Evolutionary conservation across 1,140 invertebrate species (phyloP), one percentile per base, ranked within the genome.

Genomic region (Zaprionus davidi): DNA sequence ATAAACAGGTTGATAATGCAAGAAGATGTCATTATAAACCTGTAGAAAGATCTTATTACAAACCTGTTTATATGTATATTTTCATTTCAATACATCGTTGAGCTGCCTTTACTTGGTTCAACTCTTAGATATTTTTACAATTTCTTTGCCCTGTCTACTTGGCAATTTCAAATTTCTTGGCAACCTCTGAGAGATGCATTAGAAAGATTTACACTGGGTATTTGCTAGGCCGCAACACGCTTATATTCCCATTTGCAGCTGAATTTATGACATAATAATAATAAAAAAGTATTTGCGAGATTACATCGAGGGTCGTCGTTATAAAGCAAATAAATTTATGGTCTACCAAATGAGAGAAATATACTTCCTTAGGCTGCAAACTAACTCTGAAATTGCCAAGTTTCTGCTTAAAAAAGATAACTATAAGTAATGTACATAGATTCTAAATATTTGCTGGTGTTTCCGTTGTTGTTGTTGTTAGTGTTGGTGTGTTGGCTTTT

Each of bases 341-440:
- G 41, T 46, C 41, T 24, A 41, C 68, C 49, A 31, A 66, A 56
- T 17, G 26, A 11, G 53, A 36, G 26, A 17, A 7, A 20, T 20
- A 2, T 41, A 12, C 46, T 17, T 26, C n/a, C 41, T 9, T 46
- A 17, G 41, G 41, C 46, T 12, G 20, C 46, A 24, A 22, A 12
- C 20, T 20, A 57, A 55, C 36, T 62, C 75, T 59, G 55, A 64
- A 69, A 62, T 58, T 58, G 57, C 66, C 36, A 66, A 76, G 63
- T 66, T 66, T 36, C 78, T 79, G 63, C 17, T 66, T 73, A 77
- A 69, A 79, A 70, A 65, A 70, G 64, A 62, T 57, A 60, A 65
- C 60, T 56, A 49, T 12, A 55, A 71, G 11, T 34, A 44, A 44
- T 62, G 34, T 28, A 38, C 22, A 53, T 57, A 34, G 55, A 53